Evolutionary conservation across 2,797 vertebrate genomes (phyloP), one percentile per base, ranked within the genome.

Genomic region (Hippoglossus hippoglossus): DNA sequence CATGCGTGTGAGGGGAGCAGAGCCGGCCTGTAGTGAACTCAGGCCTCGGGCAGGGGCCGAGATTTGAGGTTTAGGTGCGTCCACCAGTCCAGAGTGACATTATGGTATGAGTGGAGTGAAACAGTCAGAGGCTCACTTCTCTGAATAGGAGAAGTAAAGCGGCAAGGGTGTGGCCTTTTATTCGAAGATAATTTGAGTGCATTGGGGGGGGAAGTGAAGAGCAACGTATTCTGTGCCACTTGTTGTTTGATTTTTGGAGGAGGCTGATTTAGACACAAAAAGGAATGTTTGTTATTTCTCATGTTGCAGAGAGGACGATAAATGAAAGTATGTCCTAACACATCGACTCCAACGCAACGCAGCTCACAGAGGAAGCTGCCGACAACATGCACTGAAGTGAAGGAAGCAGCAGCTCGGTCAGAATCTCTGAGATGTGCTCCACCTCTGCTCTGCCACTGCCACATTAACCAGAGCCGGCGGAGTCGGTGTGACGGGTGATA

Each of bases 81-180:
- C 75, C 57, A 25, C 16, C 21, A 3, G 49, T 66, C 41, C 21
- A 41, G 31, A 63, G 31, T 50, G 8, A 73, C 16, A n/a, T 41
- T 69, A 46, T 26, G 54, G 46, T 64, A 56, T 74, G 85, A 75
- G 46, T 36, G 26, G 52, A 71, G 55, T 5, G 54, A 73, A 64
- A 64, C 26, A 6, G 39, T 80, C 21, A 73, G 22, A 41, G 61
- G 51, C 34, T 68, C 51, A 39, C 7, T 65, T 65, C 22, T 58
- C 21, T 68, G 59, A 87, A 83, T 86, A 82, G 31, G 67, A 92
- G 83, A 91, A 89, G 84, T 82, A 12, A 22, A 59, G 53, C 22
- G 18, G 19, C 73, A 89, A 84, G 92, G 92, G 92, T 91, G 92
- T 88, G 92, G 92, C 88, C 83, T 92, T 75, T 79, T 66, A 76